Conservation (phyloP, 2,113 vertebrate species). For the Macrotis lagotis region DNA sequence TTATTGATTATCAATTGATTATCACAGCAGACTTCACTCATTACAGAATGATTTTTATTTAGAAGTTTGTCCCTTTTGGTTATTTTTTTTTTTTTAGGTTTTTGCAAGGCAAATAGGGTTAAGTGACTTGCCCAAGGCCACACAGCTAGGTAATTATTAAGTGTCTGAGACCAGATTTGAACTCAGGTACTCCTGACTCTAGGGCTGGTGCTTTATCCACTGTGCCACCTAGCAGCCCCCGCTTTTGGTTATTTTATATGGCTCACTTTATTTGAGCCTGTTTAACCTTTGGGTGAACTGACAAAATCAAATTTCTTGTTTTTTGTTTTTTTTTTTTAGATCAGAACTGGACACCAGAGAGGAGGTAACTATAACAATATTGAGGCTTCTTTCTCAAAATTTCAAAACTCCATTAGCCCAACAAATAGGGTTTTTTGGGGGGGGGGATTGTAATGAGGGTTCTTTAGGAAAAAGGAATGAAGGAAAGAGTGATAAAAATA, state of each 20-base stretch:
- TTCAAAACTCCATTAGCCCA: neutral
- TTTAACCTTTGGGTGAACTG: neutral
- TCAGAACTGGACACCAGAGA: constrained; percentile 2
- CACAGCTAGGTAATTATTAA: too few species aligned
- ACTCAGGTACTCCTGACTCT: too few species aligned
- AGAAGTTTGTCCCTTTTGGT: constrained; percentile 21
- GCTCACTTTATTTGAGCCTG: constrained; percentile 12
- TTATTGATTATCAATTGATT: too few species aligned
- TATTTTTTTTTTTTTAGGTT: too few species aligned
- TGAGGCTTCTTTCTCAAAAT: constrained; percentile 4
- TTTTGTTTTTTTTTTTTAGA: neutral
- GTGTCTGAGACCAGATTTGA: too few species aligned
- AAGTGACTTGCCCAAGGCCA: too few species aligned
- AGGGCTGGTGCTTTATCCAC: too few species aligned
- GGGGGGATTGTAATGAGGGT: neutral
- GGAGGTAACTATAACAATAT: neutral
- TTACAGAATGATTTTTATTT: constrained; percentile 15
- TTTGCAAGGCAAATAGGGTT: too few species aligned
- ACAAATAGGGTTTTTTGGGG: neutral
- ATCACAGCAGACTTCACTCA: neutral
- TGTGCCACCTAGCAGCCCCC: too few species aligned
- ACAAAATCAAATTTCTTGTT: constrained; percentile 39
- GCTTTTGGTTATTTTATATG: constrained; percentile 32
- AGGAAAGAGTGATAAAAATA: neutral
- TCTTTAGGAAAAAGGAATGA: neutral